These are phyloP conservation scores for Pipistrellus pygmaeus DNA, from an alignment of 2,797 vertebrate species.

Conservation along the genomic window DNA sequence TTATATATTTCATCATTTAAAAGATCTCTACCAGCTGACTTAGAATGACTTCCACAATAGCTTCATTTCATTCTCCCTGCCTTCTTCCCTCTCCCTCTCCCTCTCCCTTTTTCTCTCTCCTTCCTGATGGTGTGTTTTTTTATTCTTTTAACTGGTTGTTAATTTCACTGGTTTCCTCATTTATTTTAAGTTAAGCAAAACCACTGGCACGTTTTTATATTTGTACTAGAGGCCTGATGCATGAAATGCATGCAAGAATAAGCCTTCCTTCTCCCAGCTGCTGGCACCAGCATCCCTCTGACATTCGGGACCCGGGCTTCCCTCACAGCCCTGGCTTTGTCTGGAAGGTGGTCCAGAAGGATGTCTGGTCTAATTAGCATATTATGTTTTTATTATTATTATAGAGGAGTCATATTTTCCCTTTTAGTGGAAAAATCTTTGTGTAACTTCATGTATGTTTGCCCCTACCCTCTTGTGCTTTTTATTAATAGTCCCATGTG, in stretches of 20 bases:
- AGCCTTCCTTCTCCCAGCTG: too few relatives aligned
- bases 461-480: neutral
- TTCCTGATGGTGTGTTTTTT: neutral
- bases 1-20: neutral
- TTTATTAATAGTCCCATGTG: neutral
- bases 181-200: slow-evolving; percentile 7
- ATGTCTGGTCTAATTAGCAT: too few relatives aligned
- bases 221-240: too few relatives aligned
- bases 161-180: neutral
- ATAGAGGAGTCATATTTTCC: neutral
- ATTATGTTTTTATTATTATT: too few relatives aligned
- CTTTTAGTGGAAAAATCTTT: neutral
- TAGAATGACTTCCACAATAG: neutral
- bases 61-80: neutral
- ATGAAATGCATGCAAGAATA: too few relatives aligned
- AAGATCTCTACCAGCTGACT: neutral
- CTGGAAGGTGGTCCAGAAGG: too few relatives aligned
- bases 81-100: neutral
- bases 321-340: too few relatives aligned
- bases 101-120: neutral
- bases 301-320: too few relatives aligned
- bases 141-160: neutral
- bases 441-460: neutral
- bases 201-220: neutral
- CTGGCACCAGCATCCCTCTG: too few relatives aligned